Evolutionary conservation across 2,888 invertebrate genomes (phyloP).

Genomic region (Stomorhina lunata): DNA sequence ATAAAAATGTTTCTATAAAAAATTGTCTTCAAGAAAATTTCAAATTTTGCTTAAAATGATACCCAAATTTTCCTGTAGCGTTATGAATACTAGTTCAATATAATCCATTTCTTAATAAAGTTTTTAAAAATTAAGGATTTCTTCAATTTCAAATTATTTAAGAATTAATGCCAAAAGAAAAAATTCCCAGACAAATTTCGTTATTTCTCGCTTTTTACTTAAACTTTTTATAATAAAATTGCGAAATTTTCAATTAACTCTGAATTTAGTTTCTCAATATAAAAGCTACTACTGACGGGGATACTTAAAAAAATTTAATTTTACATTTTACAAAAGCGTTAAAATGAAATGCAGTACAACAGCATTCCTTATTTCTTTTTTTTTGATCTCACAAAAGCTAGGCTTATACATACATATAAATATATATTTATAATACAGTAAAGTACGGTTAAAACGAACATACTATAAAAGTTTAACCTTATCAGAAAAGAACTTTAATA

Average conservation of each 20-base stretch:
- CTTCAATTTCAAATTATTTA: neutral
- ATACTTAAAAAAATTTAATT: conserved; percentile 16
- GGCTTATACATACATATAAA: too few relatives aligned
- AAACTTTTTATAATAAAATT: conserved; percentile 26
- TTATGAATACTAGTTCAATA: too few relatives aligned
- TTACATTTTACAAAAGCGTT: conserved; percentile 59
- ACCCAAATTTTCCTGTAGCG: too few relatives aligned
- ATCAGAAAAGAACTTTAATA: too few relatives aligned
- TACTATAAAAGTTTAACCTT: too few relatives aligned
- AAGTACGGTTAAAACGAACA: too few relatives aligned
- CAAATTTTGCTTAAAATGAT: too few relatives aligned
- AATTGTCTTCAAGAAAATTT: too few relatives aligned
- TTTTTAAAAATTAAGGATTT: too few relatives aligned
- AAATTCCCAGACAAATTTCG: conserved; percentile 12
- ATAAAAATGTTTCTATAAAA: too few relatives aligned
- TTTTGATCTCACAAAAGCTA: neutral
- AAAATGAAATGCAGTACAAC: conserved; percentile 62
- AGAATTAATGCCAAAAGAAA: neutral
- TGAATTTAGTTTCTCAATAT: conserved; percentile 8
- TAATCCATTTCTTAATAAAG: too few relatives aligned
- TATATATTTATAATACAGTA: too few relatives aligned
- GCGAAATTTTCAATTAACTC: conserved; percentile 49
- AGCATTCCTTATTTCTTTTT: conserved; percentile 55
- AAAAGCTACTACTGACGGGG: neutral
- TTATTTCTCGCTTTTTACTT: neutral